Conservation (phyloP, 2,888 invertebrate species). For the Sinhomidia bicolor region DNA sequence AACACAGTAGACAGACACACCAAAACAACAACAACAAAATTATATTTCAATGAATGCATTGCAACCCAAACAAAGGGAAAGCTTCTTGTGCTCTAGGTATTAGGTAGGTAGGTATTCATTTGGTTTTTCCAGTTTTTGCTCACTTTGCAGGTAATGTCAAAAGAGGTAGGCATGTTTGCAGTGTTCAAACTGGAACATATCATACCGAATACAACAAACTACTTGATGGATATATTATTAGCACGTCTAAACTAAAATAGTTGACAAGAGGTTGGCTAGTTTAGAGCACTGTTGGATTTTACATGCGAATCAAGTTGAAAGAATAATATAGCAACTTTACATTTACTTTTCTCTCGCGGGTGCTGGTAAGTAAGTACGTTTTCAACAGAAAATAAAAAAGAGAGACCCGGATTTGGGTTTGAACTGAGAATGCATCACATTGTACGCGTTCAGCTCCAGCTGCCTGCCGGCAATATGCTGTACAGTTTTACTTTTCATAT, state of each 20-base stretch:
- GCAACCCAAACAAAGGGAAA: background rate
- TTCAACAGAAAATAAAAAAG: background rate
- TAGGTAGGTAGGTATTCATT: background rate
- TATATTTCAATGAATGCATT: slow-evolving; percentile 7
- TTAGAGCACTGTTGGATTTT: slow-evolving; percentile 3
- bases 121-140: background rate
- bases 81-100: background rate
- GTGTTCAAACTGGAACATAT: background rate
- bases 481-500: slow-evolving; percentile 16
- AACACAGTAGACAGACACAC: too few species aligned
- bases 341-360: background rate
- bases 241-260: background rate
- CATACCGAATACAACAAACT: background rate
- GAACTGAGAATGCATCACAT: slow-evolving; percentile 1
- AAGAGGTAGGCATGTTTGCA: background rate
- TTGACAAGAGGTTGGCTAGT: slow-evolving; percentile 4
- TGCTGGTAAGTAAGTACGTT: background rate
- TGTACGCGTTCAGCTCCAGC: slow-evolving; percentile 19
- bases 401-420: slow-evolving; percentile 5
- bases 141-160: slow-evolving; percentile 3
- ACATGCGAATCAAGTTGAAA: slow-evolving; percentile 8
- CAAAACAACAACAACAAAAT: too few species aligned
- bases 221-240: background rate
- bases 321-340: too few species aligned
- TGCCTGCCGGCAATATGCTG: slow-evolving; percentile 36